phyloP scores from a whole-genome alignment of 2,113 vertebrate genomes.

The Paratilapia polleni region DNA sequence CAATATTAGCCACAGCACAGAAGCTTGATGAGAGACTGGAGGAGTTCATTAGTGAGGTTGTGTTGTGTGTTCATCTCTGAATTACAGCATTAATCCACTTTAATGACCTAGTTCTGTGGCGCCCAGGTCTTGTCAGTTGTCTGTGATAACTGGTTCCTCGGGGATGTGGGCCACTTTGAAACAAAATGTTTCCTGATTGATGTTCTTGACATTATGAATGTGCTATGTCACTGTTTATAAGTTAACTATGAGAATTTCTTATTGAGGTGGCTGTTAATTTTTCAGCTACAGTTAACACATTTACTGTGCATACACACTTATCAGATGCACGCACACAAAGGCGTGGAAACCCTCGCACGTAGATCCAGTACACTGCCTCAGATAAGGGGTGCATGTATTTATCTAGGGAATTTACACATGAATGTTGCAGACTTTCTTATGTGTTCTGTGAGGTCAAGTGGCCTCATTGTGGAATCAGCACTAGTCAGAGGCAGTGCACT shows the following conservation, averaged over 20 bases:
- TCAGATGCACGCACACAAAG: not conserved
- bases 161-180: constrained; percentile 72
- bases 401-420: not conserved
- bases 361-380: not conserved
- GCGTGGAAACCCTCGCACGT: not conserved
- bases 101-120: constrained; percentile 71
- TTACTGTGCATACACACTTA: not conserved
- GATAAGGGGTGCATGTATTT: not conserved
- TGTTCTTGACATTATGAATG: constrained; percentile 39
- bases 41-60: constrained; percentile 47
- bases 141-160: constrained; percentile 64
- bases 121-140: constrained; percentile 64
- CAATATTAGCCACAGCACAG: constrained; percentile 31
- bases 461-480: constrained; percentile 13
- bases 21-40: constrained; percentile 40
- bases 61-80: constrained; percentile 62
- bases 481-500: constrained; percentile 15
- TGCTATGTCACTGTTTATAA: constrained; percentile 44
- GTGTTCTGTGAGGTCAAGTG: constrained; percentile 30
- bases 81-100: constrained; percentile 76
- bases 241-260: not conserved
- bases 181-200: constrained; percentile 68
- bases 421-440: not conserved
- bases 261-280: constrained; percentile 2
- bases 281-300: not conserved